These are phyloP conservation scores for Falcaria lacertinaria DNA, from an alignment of 2,888 invertebrate species.

Conservation along the genomic window DNA sequence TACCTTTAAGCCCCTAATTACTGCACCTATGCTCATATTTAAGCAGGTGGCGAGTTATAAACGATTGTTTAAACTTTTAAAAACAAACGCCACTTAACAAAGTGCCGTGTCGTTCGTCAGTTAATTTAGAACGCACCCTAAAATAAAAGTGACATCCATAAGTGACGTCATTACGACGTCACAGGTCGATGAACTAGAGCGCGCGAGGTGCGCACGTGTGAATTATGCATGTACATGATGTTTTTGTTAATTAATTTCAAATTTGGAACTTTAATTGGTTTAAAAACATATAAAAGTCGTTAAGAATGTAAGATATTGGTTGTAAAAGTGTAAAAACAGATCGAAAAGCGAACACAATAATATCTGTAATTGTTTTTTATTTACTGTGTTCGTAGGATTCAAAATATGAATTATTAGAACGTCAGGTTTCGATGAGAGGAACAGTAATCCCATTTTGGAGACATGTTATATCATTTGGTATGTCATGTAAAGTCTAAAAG, in stretches of 20 bases:
- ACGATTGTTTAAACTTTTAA: slow-evolving; percentile 5
- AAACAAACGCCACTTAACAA: slow-evolving; percentile 12
- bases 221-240: slow-evolving; percentile 2
- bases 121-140: slow-evolving; percentile 42
- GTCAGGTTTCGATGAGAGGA: too few species aligned
- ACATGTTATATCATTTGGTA: slow-evolving; percentile 6
- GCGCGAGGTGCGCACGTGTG: slow-evolving; percentile 23
- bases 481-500: slow-evolving; percentile 12
- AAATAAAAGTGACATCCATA: slow-evolving; percentile 62
- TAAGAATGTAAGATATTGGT: too few species aligned
- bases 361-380: too few species aligned
- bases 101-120: slow-evolving; percentile 12
- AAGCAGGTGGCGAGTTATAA: slow-evolving; percentile 1
- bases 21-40: slow-evolving; percentile 1
- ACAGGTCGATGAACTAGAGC: slow-evolving; percentile 47
- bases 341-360: too few species aligned
- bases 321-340: too few species aligned
- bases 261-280: background rate
- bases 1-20: background rate
- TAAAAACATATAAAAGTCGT: background rate
- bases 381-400: too few species aligned
- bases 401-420: too few species aligned
- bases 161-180: slow-evolving; percentile 54
- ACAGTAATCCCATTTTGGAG: too few species aligned
- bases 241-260: background rate